phyloP scores from a whole-genome alignment of 2,797 vertebrate genomes.

The Phyllotis vaccarum region DNA sequence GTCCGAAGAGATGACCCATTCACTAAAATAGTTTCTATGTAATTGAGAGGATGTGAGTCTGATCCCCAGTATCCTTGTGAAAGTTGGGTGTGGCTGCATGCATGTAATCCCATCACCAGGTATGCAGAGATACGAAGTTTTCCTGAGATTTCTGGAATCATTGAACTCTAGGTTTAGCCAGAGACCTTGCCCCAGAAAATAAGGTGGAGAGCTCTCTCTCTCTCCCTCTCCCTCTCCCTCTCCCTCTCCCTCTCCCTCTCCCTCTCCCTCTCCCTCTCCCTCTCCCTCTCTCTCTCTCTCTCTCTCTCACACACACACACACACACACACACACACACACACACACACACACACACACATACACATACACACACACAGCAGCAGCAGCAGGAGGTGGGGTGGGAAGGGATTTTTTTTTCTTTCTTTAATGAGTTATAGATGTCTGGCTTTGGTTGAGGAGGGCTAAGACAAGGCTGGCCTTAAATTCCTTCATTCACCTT shows the following conservation, averaged over 20 bases:
- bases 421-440: background rate
- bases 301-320: no score
- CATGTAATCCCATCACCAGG: background rate
- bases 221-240: no score
- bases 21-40: background rate
- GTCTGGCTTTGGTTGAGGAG: background rate
- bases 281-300: no score
- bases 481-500: background rate
- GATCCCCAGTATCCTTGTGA: background rate
- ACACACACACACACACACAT: background rate
- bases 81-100: background rate
- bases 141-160: background rate
- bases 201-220: background rate
- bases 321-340: no score
- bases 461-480: background rate
- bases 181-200: background rate
- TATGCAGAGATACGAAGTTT: background rate
- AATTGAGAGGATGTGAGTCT: background rate
- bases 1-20: background rate
- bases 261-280: no score
- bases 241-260: no score
- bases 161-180: background rate
- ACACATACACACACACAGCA: background rate
- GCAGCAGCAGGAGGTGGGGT: background rate
- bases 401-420: background rate